A percentile compares a stretch with the other conserved stretches of the same genome.
Conservation (phyloP, 2,888 invertebrate species). For the Stenolophus ochropezus region DNA sequence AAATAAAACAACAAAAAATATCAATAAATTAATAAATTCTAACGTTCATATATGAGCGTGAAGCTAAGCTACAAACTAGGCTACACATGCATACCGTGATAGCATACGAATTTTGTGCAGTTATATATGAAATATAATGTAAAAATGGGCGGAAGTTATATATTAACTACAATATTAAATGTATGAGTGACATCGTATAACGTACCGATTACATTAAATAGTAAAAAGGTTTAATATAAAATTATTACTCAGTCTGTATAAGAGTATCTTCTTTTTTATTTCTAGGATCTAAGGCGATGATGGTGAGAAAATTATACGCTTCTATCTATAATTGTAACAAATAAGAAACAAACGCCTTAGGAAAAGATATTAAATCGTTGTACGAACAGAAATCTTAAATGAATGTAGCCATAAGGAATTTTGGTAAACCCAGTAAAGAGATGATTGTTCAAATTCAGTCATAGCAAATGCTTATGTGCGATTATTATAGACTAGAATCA, state of each 20-base stretch:
- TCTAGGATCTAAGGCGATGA: conserved; percentile 34
- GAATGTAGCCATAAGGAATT: neutral
- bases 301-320: conserved; percentile 4
- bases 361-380: neutral
- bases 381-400: neutral
- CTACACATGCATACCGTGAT: conserved; percentile 28
- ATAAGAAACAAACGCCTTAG: conserved; percentile 41
- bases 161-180: conserved; percentile 37
- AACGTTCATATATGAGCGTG: conserved; percentile 28
- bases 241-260: conserved; percentile 50
- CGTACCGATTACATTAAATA: conserved; percentile 17
- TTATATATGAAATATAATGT: conserved; percentile 20
- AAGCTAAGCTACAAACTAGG: conserved; percentile 33
- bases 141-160: conserved; percentile 64
- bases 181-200: conserved; percentile 10
- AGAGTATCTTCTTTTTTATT: conserved; percentile 40
- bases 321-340: conserved; percentile 3
- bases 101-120: conserved; percentile 33
- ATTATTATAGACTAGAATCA: conserved; percentile 70
- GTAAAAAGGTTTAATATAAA: conserved; percentile 37
- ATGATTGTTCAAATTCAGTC: conserved; percentile 40
- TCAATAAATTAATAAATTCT: conserved; percentile 49
- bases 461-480: conserved; percentile 7
- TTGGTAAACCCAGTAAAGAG: neutral
- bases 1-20: conserved; percentile 60